Conservation (phyloP, 2,888 invertebrate species). For the Gari tellinella region DNA sequence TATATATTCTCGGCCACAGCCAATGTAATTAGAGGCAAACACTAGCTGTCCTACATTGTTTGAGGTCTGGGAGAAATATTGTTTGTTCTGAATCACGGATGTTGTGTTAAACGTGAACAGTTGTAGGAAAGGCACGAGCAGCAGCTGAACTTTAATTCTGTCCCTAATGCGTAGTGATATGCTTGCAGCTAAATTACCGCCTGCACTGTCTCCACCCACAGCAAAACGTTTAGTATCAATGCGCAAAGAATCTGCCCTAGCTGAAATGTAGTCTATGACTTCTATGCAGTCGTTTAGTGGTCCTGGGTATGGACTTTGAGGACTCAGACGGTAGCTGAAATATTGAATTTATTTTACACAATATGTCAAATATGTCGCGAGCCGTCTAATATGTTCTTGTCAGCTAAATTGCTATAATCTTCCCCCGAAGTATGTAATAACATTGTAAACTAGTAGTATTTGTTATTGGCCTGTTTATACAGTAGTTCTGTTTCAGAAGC, state of each 20-base stretch:
- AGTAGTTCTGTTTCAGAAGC: no score
- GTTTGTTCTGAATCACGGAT: slow-evolving; percentile 46
- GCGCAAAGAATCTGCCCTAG: slow-evolving; percentile 53
- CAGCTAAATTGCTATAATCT: no score
- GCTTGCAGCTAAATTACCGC: slow-evolving; percentile 60
- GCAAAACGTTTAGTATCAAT: slow-evolving; percentile 68
- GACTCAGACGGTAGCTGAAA: slow-evolving; percentile 62
- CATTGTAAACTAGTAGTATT: no score
- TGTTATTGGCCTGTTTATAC: no score
- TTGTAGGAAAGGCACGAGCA: slow-evolving; percentile 56
- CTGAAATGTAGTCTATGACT: slow-evolving; percentile 71
- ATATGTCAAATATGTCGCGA: no score
- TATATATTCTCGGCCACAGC: slow-evolving; percentile 29
- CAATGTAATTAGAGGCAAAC: slow-evolving; percentile 54
- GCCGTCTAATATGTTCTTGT: no score
- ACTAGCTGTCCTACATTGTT: slow-evolving; percentile 38
- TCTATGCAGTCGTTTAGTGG: slow-evolving; percentile 62
- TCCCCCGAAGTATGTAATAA: no score
- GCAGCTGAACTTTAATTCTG: slow-evolving; percentile 52
- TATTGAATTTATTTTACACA: no score
- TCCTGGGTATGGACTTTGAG: slow-evolving; percentile 60
- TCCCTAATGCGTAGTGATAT: slow-evolving; percentile 43
- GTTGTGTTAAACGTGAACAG: slow-evolving; percentile 53
- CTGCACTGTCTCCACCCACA: slow-evolving; percentile 70
- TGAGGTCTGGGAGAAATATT: slow-evolving; percentile 42